A percentile compares a stretch with the other conserved stretches of the same genome.
These are phyloP conservation scores for Calephelis nemesis DNA, from an alignment of 1,140 invertebrate species.

Conservation along the genomic window DNA sequence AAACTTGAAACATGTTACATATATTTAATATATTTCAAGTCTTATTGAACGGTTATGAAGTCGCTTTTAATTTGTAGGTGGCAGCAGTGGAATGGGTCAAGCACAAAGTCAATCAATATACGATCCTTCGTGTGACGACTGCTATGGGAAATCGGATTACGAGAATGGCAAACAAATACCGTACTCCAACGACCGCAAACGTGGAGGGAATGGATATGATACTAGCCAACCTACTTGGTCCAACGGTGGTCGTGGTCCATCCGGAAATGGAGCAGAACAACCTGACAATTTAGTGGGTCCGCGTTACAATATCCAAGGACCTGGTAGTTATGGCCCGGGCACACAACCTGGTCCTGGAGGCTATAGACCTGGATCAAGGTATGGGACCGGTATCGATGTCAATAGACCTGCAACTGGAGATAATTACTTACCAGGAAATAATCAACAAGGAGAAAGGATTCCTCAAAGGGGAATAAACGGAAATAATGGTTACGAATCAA, in stretches of 20 bases:
- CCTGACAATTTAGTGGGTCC: slow-evolving; percentile 13
- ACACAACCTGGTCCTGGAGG: slow-evolving; percentile 2
- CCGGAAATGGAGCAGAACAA: slow-evolving; percentile 5
- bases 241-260: slow-evolving; percentile 1
- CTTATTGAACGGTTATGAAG: not conserved
- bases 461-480: not conserved
- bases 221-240: not conserved
- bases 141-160: slow-evolving; percentile 41
- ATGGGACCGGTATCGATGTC: slow-evolving; percentile 5
- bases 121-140: slow-evolving; percentile 78
- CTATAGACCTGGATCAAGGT: not conserved
- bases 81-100: slow-evolving; percentile 88
- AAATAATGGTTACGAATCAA: not conserved
- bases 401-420: not conserved
- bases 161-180: slow-evolving; percentile 43
- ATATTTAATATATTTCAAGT: not conserved
- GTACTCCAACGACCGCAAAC: slow-evolving; percentile 21
- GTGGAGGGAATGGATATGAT: slow-evolving; percentile 26
- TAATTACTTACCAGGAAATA: slow-evolving; percentile 5
- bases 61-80: slow-evolving; percentile 74
- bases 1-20: no score
- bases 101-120: slow-evolving; percentile 86
- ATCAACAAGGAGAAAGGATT: not conserved
- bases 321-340: not conserved
- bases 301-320: slow-evolving; percentile 11